A percentile compares a stretch with the other conserved stretches of the same genome.
These are phyloP conservation scores for Dendrophyllia cribrosa DNA, from an alignment of 64 coral and sea anemone species.

Conservation along the genomic window DNA sequence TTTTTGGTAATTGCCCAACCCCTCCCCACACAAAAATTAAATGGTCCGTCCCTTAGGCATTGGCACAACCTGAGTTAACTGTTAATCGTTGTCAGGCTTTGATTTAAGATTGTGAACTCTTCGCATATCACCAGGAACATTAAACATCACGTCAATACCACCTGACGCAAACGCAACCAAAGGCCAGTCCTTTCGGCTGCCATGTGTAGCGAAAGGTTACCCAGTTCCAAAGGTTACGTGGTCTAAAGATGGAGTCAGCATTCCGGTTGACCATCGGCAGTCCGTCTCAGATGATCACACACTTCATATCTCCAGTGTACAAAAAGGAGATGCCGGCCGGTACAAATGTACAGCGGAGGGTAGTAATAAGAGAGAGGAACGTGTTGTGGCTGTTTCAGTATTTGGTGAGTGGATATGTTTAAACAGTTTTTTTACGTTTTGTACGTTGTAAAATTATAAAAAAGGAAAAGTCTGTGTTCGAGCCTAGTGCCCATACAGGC, in stretches of 20 bases:
- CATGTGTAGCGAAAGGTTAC: slow-evolving; percentile 64
- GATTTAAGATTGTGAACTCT: background rate
- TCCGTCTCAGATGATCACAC: slow-evolving; percentile 41
- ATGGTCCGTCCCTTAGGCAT: no score
- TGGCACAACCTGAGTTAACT: no score
- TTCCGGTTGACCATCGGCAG: slow-evolving; percentile 53
- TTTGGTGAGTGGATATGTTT: slow-evolving; percentile 29
- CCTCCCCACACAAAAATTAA: no score
- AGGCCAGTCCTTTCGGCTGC: slow-evolving; percentile 46
- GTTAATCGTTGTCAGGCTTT: no score
- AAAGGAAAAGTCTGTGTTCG: background rate
- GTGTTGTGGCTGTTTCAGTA: slow-evolving; percentile 18
- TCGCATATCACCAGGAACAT: slow-evolving; percentile 19
- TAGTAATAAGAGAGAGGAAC: slow-evolving; percentile 18
- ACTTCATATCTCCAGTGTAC: slow-evolving; percentile 50
- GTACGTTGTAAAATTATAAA: background rate
- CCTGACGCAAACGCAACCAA: slow-evolving; percentile 3
- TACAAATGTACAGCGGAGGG: slow-evolving; percentile 62
- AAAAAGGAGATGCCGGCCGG: slow-evolving; percentile 35
- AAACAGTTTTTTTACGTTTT: background rate
- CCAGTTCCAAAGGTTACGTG: slow-evolving; percentile 49
- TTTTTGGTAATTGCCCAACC: no score
- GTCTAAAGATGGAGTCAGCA: slow-evolving; percentile 28
- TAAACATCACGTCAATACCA: slow-evolving; percentile 40
- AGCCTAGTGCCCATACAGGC: background rate